phyloP scores from a whole-genome alignment of 2,113 vertebrate species.

The Hemiscyllium ocellatum region DNA sequence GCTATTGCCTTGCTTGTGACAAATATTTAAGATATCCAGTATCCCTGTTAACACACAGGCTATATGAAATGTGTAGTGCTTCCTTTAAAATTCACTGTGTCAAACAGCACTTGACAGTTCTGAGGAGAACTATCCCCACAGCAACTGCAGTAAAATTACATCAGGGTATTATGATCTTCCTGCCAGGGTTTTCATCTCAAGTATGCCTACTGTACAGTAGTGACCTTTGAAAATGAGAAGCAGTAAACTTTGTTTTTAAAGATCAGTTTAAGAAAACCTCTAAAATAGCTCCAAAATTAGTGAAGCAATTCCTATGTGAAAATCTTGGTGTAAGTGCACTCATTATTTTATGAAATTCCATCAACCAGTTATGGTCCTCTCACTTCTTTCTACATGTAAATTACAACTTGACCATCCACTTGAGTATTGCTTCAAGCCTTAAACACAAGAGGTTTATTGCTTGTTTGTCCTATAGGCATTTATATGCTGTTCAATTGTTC shows the following conservation, averaged over 20 bases:
- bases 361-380: not conserved
- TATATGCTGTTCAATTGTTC: not conserved
- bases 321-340: not conserved
- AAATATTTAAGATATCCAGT: not conserved
- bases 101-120: constrained; percentile 16
- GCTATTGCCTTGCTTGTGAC: not conserved
- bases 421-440: not conserved
- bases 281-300: not conserved
- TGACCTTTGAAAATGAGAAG: not conserved
- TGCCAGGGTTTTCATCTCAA: not conserved
- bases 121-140: not conserved
- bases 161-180: not conserved
- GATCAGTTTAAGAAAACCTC: not conserved
- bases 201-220: not conserved
- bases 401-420: not conserved
- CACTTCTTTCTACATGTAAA: not conserved
- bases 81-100: constrained; percentile 8
- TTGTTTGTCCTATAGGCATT: not conserved
- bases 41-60: not conserved
- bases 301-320: not conserved
- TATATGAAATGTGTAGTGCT: not conserved
- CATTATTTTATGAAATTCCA: not conserved
- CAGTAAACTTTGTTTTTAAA: not conserved
- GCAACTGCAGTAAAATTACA: constrained; percentile 2
- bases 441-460: not conserved